phyloP scores from a whole-genome alignment of 2,113 vertebrate genomes.

The Periophthalmodon schlosseri region DNA sequence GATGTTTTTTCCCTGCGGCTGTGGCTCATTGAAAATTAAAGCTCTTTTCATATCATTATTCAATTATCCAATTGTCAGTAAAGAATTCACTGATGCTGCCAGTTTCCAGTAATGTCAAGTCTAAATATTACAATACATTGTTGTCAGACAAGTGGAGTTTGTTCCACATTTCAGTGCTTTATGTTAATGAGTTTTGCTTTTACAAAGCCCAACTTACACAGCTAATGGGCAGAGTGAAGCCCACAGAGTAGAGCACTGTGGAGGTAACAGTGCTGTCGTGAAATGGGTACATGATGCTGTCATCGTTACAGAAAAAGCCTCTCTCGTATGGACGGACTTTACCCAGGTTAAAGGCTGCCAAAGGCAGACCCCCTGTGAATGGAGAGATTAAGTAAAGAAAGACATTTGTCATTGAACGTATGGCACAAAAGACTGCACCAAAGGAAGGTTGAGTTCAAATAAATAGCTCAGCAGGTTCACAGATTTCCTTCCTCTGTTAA shows the following conservation, averaged over 20 bases:
- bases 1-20: no score
- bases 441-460: neutral
- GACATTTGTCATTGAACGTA: neutral
- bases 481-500: neutral
- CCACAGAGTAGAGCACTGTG: conserved; percentile 90
- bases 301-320: conserved; percentile 99
- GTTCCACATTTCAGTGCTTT: neutral
- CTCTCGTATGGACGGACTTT: conserved; percentile 95
- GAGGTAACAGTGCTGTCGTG: conserved; percentile 90
- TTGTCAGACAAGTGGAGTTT: neutral
- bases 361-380: conserved; percentile 92
- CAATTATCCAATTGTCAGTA: no score
- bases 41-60: neutral
- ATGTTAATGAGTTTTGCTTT: neutral
- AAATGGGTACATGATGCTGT: conserved; percentile 96
- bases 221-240: conserved; percentile 91
- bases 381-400: conserved; percentile 67
- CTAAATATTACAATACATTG: neutral
- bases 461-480: neutral
- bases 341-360: conserved; percentile 96
- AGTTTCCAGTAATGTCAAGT: conserved; percentile 6
- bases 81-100: neutral
- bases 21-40: neutral
- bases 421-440: neutral
- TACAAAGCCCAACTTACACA: conserved; percentile 89